Conservation (phyloP, 2,888 invertebrate species). For the Argyresthia goedartella region DNA sequence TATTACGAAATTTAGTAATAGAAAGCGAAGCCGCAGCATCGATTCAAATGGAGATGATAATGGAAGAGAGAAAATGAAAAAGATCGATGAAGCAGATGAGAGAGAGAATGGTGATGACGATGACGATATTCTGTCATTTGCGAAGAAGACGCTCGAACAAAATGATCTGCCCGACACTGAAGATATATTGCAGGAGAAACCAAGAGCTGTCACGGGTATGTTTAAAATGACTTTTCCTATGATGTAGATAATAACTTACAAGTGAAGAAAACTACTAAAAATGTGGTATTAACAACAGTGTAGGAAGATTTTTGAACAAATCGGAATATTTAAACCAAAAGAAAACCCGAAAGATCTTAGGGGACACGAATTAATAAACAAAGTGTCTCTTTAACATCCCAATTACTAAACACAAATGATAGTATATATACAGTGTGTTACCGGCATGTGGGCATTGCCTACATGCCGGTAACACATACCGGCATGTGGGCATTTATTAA, state of each 20-base stretch:
- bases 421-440: too few relatives aligned
- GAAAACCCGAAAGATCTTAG: neutral
- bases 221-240: neutral
- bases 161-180: conserved; percentile 50
- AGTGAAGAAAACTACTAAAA: too few relatives aligned
- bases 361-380: too few relatives aligned
- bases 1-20: neutral
- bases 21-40: conserved; percentile 42
- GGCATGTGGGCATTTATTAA: too few relatives aligned
- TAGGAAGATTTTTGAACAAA: neutral
- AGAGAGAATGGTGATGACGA: conserved; percentile 29
- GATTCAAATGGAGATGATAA: conserved; percentile 32
- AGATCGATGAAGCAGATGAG: conserved; percentile 35
- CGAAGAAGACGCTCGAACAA: conserved; percentile 50
- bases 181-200: conserved; percentile 38
- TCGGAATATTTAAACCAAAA: neutral
- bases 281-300: too few relatives aligned
- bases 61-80: conserved; percentile 41
- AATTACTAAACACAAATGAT: too few relatives aligned
- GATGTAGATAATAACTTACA: too few relatives aligned
- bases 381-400: too few relatives aligned
- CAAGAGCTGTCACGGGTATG: conserved; percentile 38
- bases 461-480: too few relatives aligned
- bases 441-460: too few relatives aligned
- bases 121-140: conserved; percentile 54